A percentile compares a stretch with the other conserved stretches of the same genome.
These are phyloP conservation scores for Magallana gigas DNA, from an alignment of 1,140 invertebrate genomes.

Conservation along the genomic window DNA sequence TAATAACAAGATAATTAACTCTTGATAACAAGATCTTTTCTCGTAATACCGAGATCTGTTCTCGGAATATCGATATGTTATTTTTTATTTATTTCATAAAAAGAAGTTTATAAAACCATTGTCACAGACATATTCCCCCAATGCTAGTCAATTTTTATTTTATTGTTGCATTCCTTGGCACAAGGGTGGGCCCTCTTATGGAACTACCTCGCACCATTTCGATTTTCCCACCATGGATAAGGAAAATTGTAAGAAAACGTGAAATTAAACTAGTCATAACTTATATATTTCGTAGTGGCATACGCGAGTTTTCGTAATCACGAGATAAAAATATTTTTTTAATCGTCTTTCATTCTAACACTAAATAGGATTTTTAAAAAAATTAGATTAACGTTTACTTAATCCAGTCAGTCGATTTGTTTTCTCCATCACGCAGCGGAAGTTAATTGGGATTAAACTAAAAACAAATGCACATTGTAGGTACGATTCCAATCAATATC, in stretches of 20 bases:
- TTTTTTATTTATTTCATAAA: neutral
- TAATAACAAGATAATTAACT: too few relatives aligned
- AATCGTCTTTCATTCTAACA: too few relatives aligned
- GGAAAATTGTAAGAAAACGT: constrained; percentile 10
- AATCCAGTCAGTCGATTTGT: too few relatives aligned
- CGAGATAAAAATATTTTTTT: too few relatives aligned
- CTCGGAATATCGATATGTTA: neutral
- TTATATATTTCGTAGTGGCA: constrained; percentile 29
- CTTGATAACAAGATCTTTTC: too few relatives aligned
- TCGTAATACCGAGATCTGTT: too few relatives aligned
- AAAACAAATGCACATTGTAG: too few relatives aligned
- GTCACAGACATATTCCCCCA: neutral
- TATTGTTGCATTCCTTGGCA: constrained; percentile 29
- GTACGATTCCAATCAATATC: too few relatives aligned
- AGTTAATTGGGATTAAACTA: too few relatives aligned
- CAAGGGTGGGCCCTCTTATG: constrained; percentile 9
- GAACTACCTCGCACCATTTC: constrained; percentile 25
- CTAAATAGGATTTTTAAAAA: too few relatives aligned
- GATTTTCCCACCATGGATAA: constrained; percentile 14
- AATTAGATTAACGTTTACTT: too few relatives aligned
- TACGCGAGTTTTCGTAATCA: neutral
- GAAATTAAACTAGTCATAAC: constrained; percentile 25
- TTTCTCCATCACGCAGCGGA: too few relatives aligned
- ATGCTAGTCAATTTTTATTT: neutral
- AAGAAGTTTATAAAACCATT: neutral